Evolutionary conservation across 2,888 invertebrate genomes (phyloP).

Genomic region (Archaeoteleia sp.): DNA sequence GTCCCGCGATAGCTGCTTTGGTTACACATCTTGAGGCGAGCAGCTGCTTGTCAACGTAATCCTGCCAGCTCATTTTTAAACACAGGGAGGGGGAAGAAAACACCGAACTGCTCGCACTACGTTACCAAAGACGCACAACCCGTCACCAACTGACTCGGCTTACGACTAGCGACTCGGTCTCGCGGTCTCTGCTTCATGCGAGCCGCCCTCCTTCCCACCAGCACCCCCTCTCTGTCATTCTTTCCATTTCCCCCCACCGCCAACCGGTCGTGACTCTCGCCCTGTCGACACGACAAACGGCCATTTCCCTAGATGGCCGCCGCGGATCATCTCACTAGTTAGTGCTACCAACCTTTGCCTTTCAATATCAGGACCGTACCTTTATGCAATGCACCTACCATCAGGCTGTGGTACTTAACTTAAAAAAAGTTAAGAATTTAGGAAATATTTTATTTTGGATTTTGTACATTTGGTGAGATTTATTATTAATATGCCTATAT

Average conservation of each 20-base stretch:
- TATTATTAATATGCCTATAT: too few species aligned
- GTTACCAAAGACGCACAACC: slow-evolving; percentile 62
- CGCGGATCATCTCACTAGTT: too few species aligned
- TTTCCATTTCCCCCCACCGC: too few species aligned
- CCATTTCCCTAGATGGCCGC: too few species aligned
- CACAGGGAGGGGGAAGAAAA: slow-evolving; percentile 52
- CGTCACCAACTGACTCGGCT: slow-evolving; percentile 71
- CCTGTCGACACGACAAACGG: too few species aligned
- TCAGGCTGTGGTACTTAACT: too few species aligned
- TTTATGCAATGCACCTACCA: too few species aligned
- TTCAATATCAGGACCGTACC: slow-evolving; percentile 60
- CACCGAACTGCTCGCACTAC: slow-evolving; percentile 65
- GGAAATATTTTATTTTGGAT: too few species aligned
- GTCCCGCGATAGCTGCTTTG: slow-evolving; percentile 96
- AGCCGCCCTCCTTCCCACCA: not conserved
- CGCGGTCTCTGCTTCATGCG: slow-evolving; percentile 5
- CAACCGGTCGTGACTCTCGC: too few species aligned
- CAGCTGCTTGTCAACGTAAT: slow-evolving; percentile 98
- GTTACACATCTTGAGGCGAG: slow-evolving; percentile 95
- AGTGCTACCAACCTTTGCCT: not conserved
- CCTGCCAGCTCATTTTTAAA: slow-evolving; percentile 93
- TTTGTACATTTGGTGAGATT: too few species aligned
- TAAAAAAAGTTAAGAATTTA: too few species aligned
- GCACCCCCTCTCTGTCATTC: too few species aligned
- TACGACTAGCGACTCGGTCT: slow-evolving; percentile 63